Evolutionary conservation across 1,140 invertebrate genomes (phyloP), one percentile per base, ranked within the genome.

Genomic region (Ruditapes philippinarum): DNA sequence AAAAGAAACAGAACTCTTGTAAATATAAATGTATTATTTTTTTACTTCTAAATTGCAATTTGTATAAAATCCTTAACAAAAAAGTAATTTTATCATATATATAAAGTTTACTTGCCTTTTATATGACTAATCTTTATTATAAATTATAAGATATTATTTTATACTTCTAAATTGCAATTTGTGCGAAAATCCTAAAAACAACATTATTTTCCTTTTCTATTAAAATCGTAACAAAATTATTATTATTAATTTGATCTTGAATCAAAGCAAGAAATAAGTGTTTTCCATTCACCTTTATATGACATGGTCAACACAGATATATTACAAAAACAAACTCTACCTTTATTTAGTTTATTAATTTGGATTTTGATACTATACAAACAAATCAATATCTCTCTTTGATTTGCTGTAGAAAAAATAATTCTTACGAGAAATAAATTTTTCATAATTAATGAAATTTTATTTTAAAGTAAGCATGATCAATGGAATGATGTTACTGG

Each of bases 151-250:
- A n/a, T n/a, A n/a, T n/a, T n/a, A n/a, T n/a, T n/a, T n/a, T n/a
- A n/a, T n/a, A n/a, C n/a, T n/a, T n/a, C n/a, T n/a, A 62, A 62
- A 62, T 62, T 62, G 57, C 57, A 62, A 62, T 62, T 62, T 62
- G 57, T 62, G 5, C 7, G n/a, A n/a, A 4, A 25, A 28, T 62
- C 25, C 57, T 62, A 28, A n/a, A n/a, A 62, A 62, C 7, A 62
- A 62, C 57, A 62, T 28, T 28, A 62, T 62, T 62, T 28, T 62
- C 28, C 25, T 62, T 62, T n/a, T n/a, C n/a, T 5, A 7, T 7
- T 28, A n/a, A 62, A 5, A 62, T 28, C 28, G 57, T 4, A 28
- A n/a, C n/a, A n/a, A n/a, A n/a, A n/a, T n/a, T n/a, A 62, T 62
- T 62, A 28, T 28, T 62, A 62, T 62, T 62, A 28, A n/a, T 62